Evolutionary conservation across 2,888 invertebrate species (phyloP).

Genomic region (Danaus chrysippus): DNA sequence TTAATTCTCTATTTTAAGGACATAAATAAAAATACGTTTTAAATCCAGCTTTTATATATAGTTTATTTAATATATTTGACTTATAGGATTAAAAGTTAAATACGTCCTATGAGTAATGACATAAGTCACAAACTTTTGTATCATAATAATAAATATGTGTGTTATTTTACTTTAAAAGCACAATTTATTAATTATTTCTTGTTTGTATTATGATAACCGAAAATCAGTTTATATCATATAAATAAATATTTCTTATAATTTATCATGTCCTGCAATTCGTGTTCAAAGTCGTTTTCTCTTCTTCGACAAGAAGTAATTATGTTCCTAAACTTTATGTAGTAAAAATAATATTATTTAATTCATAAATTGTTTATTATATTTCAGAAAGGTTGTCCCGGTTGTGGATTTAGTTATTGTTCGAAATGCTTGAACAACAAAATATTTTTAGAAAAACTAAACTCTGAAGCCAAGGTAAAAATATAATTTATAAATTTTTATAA

Average conservation of each 20-base stretch:
- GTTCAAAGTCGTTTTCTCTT: constrained; percentile 83
- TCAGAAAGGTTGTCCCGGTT: constrained; percentile 90
- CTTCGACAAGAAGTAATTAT: constrained; percentile 84
- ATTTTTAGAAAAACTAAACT: constrained; percentile 81
- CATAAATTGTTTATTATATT: constrained; percentile 40
- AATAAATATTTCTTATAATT: constrained; percentile 17
- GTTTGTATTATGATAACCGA: too few relatives aligned
- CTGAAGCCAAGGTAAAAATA: constrained; percentile 83
- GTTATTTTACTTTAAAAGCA: too few relatives aligned
- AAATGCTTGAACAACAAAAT: constrained; percentile 88
- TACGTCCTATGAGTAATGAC: too few relatives aligned
- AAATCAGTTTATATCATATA: too few relatives aligned
- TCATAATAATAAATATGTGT: too few relatives aligned
- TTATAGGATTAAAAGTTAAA: too few relatives aligned
- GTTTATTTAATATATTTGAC: too few relatives aligned
- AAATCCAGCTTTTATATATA: too few relatives aligned
- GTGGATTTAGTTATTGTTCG: constrained; percentile 90
- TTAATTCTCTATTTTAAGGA: too few relatives aligned
- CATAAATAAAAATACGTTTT: too few relatives aligned
- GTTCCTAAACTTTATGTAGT: background rate
- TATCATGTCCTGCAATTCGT: constrained; percentile 86
- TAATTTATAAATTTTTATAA: constrained; percentile 45
- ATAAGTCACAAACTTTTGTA: too few relatives aligned
- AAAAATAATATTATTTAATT: background rate
- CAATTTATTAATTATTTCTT: too few relatives aligned